These are phyloP conservation scores for Rapana venosa DNA, from an alignment of 2,888 invertebrate genomes.

Conservation along the genomic window DNA sequence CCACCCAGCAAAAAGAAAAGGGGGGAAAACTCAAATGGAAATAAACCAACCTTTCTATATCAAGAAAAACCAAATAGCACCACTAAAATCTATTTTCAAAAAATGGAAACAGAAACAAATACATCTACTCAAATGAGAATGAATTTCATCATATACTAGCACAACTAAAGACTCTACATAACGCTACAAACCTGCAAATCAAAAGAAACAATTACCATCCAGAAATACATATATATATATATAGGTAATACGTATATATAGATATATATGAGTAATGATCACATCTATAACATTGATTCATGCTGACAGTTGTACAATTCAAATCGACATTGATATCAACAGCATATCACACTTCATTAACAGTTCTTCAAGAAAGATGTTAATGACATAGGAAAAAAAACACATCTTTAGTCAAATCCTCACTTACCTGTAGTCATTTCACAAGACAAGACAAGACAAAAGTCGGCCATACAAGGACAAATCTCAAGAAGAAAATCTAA, in stretches of 20 bases:
- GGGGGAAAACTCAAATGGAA: not conserved
- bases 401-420: not conserved
- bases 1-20: slow-evolving; percentile 14
- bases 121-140: not conserved
- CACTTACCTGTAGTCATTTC: not conserved
- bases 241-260: not conserved
- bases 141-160: not conserved
- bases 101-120: too few relatives aligned
- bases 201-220: not conserved
- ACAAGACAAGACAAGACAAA: slow-evolving; percentile 5
- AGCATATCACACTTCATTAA: not conserved
- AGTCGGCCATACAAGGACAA: not conserved
- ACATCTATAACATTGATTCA: slow-evolving; percentile 5
- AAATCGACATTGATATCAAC: not conserved
- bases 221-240: not conserved
- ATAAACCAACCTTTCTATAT: not conserved
- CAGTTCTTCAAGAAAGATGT: not conserved
- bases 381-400: not conserved
- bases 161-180: not conserved
- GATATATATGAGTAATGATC: not conserved
- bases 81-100: not conserved
- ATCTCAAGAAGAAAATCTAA: not conserved
- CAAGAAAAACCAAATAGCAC: not conserved
- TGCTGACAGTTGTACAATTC: not conserved
- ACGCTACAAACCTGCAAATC: slow-evolving; percentile 23